phyloP scores from a whole-genome alignment of 2,797 vertebrate genomes.

The Gorsachius magnificus region DNA sequence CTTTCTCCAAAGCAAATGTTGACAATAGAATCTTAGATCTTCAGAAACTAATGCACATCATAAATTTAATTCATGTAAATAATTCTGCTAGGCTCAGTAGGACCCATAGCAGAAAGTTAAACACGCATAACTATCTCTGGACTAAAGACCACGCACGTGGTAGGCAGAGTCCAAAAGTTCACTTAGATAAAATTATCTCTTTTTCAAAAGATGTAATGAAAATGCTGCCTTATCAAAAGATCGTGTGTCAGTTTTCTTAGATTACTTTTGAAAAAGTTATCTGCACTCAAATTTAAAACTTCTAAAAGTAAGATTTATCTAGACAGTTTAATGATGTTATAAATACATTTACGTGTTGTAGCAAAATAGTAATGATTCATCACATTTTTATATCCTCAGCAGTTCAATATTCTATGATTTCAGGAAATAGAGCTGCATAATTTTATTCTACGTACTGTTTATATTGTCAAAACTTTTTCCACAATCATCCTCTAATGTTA shows the following conservation, averaged over 20 bases:
- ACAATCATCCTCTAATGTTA: not conserved
- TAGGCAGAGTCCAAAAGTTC: not conserved
- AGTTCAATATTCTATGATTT: not conserved
- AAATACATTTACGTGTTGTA: not conserved
- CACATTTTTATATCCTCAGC: not conserved
- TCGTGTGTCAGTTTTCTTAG: not conserved
- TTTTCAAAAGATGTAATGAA: not conserved
- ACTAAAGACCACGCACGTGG: not conserved
- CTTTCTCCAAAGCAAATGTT: not conserved
- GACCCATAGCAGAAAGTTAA: not conserved
- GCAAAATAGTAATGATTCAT: not conserved
- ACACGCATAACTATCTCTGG: accelerated
- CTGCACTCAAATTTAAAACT: not conserved
- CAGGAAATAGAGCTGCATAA: not conserved
- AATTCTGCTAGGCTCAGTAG: not conserved
- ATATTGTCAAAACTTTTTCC: not conserved
- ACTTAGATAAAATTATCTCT: not conserved
- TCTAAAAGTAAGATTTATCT: not conserved
- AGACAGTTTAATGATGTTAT: not conserved
- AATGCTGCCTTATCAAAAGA: not conserved
- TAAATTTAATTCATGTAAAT: not conserved
- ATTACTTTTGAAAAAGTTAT: not conserved
- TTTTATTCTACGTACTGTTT: not conserved
- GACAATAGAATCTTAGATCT: slow-evolving; percentile 10
- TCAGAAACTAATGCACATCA: not conserved